phyloP scores from a whole-genome alignment of 2,888 invertebrate genomes.

The Maniola hyperantus region DNA sequence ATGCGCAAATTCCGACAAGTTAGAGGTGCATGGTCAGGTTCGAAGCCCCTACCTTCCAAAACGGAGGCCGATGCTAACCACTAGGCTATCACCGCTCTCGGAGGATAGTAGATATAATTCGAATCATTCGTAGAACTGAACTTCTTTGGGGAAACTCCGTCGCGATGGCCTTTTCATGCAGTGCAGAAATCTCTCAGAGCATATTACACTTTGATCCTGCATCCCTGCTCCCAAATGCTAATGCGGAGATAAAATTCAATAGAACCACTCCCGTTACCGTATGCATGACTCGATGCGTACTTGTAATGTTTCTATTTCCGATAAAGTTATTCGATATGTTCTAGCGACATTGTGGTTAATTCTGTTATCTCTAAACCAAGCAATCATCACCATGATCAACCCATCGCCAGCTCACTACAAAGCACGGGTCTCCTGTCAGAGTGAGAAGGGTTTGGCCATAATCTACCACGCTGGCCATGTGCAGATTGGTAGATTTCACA shows the following conservation, averaged over 20 bases:
- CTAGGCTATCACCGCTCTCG: too few relatives aligned
- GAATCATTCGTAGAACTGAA: slow-evolving; percentile 4
- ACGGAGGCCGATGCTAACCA: too few relatives aligned
- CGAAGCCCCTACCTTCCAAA: too few relatives aligned
- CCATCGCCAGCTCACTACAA: too few relatives aligned
- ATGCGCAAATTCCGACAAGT: too few relatives aligned
- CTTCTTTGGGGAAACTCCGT: background rate
- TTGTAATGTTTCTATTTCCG: slow-evolving; percentile 2
- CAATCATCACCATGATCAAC: too few relatives aligned
- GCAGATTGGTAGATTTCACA: too few relatives aligned
- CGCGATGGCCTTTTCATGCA: slow-evolving; percentile 20
- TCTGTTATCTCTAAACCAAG: too few relatives aligned
- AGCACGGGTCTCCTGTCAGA: too few relatives aligned
- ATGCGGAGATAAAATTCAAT: slow-evolving; percentile 29
- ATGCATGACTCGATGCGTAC: slow-evolving; percentile 20
- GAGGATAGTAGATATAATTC: background rate
- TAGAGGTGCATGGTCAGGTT: too few relatives aligned
- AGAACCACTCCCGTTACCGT: slow-evolving; percentile 16
- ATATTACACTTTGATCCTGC: slow-evolving; percentile 25
- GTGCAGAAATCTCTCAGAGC: slow-evolving; percentile 21
- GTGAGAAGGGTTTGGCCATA: too few relatives aligned
- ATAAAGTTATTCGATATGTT: slow-evolving; percentile 6
- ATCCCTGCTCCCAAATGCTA: slow-evolving; percentile 27
- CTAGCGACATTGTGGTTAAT: background rate
- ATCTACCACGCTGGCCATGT: too few relatives aligned